phyloP scores from a whole-genome alignment of 2,797 vertebrate species.

The Enoplosus armatus region DNA sequence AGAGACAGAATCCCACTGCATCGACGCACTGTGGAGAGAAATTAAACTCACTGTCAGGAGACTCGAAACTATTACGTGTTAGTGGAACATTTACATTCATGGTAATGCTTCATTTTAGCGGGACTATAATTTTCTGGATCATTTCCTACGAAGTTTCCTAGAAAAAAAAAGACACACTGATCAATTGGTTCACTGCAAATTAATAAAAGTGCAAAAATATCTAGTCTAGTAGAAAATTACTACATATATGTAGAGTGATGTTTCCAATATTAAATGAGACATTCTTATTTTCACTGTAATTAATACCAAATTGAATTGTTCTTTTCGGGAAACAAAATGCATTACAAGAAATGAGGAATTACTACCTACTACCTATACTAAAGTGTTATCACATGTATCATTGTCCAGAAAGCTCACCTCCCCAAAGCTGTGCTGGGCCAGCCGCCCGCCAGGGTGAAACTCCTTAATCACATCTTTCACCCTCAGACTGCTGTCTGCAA shows the following conservation, averaged over 20 bases:
- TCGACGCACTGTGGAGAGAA: conserved; percentile 82
- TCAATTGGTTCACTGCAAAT: neutral
- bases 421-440: conserved; percentile 83
- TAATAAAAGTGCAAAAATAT: no score
- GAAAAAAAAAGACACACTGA: neutral
- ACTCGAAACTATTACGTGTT: neutral
- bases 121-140: neutral
- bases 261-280: no score
- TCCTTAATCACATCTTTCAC: conserved; percentile 92
- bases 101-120: neutral
- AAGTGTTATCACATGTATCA: neutral
- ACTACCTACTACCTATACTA: neutral
- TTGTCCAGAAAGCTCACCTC: conserved; percentile 81
- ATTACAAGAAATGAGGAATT: neutral
- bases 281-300: neutral
- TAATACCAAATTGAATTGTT: neutral
- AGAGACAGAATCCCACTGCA: conserved; percentile 86
- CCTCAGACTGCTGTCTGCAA: conserved; percentile 88
- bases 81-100: neutral
- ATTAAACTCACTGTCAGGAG: neutral
- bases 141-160: neutral
- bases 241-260: no score
- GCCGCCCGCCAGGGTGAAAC: conserved; percentile 86
- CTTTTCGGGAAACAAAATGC: neutral
- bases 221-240: no score